Evolutionary conservation across 2,888 invertebrate species (phyloP), one percentile per base, ranked within the genome.

Genomic region (Luffia ferchaultella): DNA sequence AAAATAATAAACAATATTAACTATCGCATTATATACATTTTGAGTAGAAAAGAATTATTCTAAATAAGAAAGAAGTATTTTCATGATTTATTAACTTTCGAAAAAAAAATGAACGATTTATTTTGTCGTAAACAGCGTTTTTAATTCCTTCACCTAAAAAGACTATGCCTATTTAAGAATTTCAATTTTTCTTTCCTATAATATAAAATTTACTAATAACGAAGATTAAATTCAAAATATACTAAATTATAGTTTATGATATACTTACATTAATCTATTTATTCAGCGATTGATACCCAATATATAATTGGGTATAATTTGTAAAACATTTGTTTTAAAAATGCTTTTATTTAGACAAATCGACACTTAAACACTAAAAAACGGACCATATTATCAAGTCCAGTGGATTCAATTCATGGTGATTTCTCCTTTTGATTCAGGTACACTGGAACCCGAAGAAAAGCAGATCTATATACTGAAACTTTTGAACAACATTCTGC

Each of bases 401-500:
- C 12, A 30, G 12, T 30, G 30, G 30, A 30, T 30, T 30, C 12
- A 7, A 7, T 3, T 7, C 3, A 30, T 12, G 3, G 5, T 7
- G 12, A 12, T 30, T 7, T 30, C 12, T 41, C 42, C 45, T 16
- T 46, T n/a, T 40, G 16, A 65, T 62, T 9, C 57, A 87, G 87
- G 70, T 20, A 74, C 77, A 52, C 66, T 73, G 59, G 68, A 73
- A 51, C 63, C 77, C 49, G 73, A 86, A 51, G 62, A 71, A 43
- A 77, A 68, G 57, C 87, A 87, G 67, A 64, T 77, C 46, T 65
- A 73, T 20, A 70, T 87, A 50, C 65, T 86, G 52, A 83, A 86
- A 55, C 64, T 87, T 18, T 67, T 87, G 51, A 85, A 86, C 64
- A 83, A 86, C 50, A 65, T 86, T 1, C 72, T 75, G 55, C 86